Percentiles rank a stretch among this genome's conserved stretches.
These are phyloP conservation scores for Neosilurus mollespiculum DNA, from an alignment of 2,797 vertebrate genomes.

Conservation along the genomic window DNA sequence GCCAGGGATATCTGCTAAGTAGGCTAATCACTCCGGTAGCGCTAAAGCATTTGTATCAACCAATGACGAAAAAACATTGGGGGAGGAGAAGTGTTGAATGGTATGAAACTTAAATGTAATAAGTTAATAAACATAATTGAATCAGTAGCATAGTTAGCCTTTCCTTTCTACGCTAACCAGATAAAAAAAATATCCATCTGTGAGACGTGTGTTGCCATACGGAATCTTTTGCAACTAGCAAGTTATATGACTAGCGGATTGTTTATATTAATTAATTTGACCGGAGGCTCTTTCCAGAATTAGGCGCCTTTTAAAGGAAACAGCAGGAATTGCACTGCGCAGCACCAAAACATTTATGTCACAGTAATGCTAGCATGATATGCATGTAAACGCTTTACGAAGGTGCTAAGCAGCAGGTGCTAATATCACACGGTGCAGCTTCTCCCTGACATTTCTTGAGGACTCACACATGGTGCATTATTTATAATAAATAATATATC, in stretches of 20 bases:
- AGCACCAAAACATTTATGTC: neutral
- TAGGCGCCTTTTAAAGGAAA: too few relatives aligned
- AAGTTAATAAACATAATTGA: neutral
- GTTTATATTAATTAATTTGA: too few relatives aligned
- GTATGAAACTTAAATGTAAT: neutral
- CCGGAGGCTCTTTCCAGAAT: too few relatives aligned
- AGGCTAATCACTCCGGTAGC: neutral
- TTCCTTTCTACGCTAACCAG: neutral
- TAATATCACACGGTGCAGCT: neutral
- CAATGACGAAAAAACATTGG: neutral
- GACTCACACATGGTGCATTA: neutral
- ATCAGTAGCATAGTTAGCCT: neutral
- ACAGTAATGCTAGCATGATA: neutral
- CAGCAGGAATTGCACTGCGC: too few relatives aligned
- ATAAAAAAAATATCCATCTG: neutral
- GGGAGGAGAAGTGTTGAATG: neutral
- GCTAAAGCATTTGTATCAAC: neutral
- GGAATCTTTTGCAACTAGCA: too few relatives aligned
- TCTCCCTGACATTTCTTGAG: neutral
- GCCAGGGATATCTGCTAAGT: neutral
- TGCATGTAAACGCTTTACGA: neutral
- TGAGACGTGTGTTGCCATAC: too few relatives aligned
- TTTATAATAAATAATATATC: too few relatives aligned
- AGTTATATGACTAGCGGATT: too few relatives aligned
- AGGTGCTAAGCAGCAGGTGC: neutral